phyloP scores from a whole-genome alignment of 1,140 invertebrate genomes.

The Maniola jurtina region DNA sequence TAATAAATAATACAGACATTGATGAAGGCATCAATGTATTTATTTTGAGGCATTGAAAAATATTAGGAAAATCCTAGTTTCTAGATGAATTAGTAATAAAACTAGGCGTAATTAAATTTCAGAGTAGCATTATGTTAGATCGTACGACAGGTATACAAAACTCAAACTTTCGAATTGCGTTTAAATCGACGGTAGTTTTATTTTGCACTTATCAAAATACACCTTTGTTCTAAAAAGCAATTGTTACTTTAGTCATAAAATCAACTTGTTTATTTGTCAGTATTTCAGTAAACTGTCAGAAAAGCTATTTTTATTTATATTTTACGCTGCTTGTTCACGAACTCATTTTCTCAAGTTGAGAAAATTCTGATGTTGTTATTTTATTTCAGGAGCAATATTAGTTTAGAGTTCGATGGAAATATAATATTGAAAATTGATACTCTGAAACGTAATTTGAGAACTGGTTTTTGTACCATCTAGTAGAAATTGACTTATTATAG shows the following conservation, averaged over 20 bases:
- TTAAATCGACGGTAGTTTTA: not conserved
- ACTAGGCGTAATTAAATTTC: too few relatives aligned
- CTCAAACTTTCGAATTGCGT: not conserved
- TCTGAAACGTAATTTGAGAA: not conserved
- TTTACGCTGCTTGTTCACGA: constrained; percentile 15
- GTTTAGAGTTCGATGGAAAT: constrained; percentile 2
- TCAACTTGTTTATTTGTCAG: constrained; percentile 8
- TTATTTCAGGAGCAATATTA: constrained; percentile 6
- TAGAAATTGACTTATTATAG: too few relatives aligned
- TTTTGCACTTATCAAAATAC: not conserved
- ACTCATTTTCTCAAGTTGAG: constrained; percentile 1
- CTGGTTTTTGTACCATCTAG: too few relatives aligned
- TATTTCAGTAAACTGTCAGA: constrained; percentile 13
- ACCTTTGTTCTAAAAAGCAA: constrained; percentile 5
- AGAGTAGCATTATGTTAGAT: too few relatives aligned
- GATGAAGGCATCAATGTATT: too few relatives aligned
- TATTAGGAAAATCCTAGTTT: too few relatives aligned
- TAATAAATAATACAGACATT: too few relatives aligned
- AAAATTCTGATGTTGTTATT: constrained; percentile 11
- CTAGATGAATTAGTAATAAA: too few relatives aligned
- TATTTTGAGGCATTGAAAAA: too few relatives aligned
- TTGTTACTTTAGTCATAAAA: constrained; percentile 5
- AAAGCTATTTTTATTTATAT: constrained; percentile 17
- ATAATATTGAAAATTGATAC: not conserved
- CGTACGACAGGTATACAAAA: too few relatives aligned